phyloP scores from a whole-genome alignment of 2,888 invertebrate genomes.

The Eupeodes latifasciatus region DNA sequence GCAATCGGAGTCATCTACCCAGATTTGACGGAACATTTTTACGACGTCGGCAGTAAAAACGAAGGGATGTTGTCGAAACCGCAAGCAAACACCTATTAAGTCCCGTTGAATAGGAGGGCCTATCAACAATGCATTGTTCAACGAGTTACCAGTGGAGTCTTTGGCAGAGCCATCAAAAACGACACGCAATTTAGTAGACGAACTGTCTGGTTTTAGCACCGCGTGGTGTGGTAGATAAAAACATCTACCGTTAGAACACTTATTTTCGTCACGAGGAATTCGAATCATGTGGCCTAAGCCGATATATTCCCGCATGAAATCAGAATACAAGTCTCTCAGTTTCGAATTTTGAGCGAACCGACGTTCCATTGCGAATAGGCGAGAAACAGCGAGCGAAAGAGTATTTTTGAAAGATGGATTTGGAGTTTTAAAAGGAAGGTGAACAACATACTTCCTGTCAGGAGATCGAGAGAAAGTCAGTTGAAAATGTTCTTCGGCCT shows the following conservation, averaged over 20 bases:
- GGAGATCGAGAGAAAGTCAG: conserved; percentile 20
- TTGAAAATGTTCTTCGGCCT: conserved; percentile 32
- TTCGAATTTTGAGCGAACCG: conserved; percentile 17
- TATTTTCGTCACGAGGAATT: conserved; percentile 8
- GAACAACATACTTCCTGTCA: conserved; percentile 43
- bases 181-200: conserved; percentile 30
- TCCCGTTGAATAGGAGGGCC: not conserved
- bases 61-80: conserved; percentile 46
- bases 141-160: conserved; percentile 33
- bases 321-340: conserved; percentile 13
- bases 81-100: not conserved
- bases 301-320: conserved; percentile 38
- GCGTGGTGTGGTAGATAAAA: conserved; percentile 35
- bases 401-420: conserved; percentile 35
- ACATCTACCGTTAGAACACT: not conserved
- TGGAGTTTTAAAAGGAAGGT: conserved; percentile 35
- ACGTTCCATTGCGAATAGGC: conserved; percentile 1
- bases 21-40: conserved; percentile 73
- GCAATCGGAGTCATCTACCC: conserved; percentile 53
- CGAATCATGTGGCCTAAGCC: conserved; percentile 30
- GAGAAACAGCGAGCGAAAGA: conserved; percentile 18
- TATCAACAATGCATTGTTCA: conserved; percentile 41
- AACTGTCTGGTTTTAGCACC: conserved; percentile 31
- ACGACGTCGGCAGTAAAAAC: conserved; percentile 62
- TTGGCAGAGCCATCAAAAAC: conserved; percentile 39